phyloP scores from a whole-genome alignment of 2,113 vertebrate species.

The Lepisosteus oculatus region DNA sequence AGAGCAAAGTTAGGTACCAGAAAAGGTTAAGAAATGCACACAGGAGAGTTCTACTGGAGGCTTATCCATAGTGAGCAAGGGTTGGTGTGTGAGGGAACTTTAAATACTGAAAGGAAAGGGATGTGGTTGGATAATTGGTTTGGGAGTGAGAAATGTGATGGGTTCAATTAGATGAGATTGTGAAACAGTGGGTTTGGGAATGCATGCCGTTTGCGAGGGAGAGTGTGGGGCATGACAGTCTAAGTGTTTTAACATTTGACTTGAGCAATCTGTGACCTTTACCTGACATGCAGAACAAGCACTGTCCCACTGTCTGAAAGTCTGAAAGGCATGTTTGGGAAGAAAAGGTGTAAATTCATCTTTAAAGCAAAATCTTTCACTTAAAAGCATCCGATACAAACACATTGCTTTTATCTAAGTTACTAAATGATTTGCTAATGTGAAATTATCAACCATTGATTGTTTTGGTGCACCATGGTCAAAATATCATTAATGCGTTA shows the following conservation, averaged over 20 bases:
- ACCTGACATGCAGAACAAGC: slow-evolving; percentile 20
- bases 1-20: too few relatives aligned
- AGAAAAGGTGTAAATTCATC: slow-evolving; percentile 26
- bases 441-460: not conserved
- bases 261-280: slow-evolving; percentile 36
- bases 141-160: too few relatives aligned
- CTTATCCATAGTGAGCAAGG: too few relatives aligned
- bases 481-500: slow-evolving; percentile 15
- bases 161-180: too few relatives aligned
- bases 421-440: slow-evolving; percentile 3
- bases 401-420: slow-evolving; percentile 3
- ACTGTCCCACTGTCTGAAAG: slow-evolving; percentile 18
- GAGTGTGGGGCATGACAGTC: not conserved
- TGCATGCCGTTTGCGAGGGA: too few relatives aligned
- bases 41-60: too few relatives aligned
- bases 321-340: slow-evolving; percentile 19
- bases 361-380: slow-evolving; percentile 17
- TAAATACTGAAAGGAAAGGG: too few relatives aligned
- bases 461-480: not conserved
- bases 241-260: slow-evolving; percentile 13
- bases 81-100: too few relatives aligned
- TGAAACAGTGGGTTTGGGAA: too few relatives aligned
- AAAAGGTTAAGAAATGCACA: too few relatives aligned
- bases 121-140: too few relatives aligned
- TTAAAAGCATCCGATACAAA: slow-evolving; percentile 5